Base-by-base conservation (phyloP, 1,140 invertebrate species). In the Calycopis cecrops region DNA sequence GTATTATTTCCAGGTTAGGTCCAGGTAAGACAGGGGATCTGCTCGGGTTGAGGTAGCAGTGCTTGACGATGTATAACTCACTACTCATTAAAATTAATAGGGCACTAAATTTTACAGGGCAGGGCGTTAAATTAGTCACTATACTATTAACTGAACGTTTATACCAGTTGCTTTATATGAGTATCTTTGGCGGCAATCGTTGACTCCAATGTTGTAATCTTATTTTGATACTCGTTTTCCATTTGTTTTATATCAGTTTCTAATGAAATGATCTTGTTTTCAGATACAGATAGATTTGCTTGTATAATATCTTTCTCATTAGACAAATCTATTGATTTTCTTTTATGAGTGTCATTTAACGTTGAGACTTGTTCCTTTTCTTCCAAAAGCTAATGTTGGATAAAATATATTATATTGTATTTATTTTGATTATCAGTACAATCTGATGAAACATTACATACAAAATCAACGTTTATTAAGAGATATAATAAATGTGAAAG, bases 111-210 rank as follows among this genome's bases (percentile, higher is more conserved):
- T 11, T 37, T 14, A 14, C 16, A 40, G 38, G 7, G 14, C 14
- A 12, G 17, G 10, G 47, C 55, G 48, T 49, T 37, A 52, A 35
- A 33, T 33, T 49, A 57, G 52, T 53, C 35, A 64, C 44, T 55
- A 47, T 60, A 52, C 52, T 42, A 52, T 50, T 14, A 33, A 48
- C 35, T 50, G 9, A 48, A 42, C 51, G 9, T 44, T 73, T 65
- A 85, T 88, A 91, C 91, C 87, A 91, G 79, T 83, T 90, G 88
- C 60, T 90, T 88, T 48, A 92, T 90, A 72, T 89, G 81, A 67
- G 86, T 85, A 63, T 88, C 87, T 88, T 91, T 91, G 33, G 87
- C 87, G 37, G 88, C 78, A 65, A 91, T 83, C 57, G 87, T 88
- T 35, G 87, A 89, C 76, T 92, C 90, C 60, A 90, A 75, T 35